Evolutionary conservation across 2,888 invertebrate species (phyloP).

Genomic region (Eustalomyia histrio): DNA sequence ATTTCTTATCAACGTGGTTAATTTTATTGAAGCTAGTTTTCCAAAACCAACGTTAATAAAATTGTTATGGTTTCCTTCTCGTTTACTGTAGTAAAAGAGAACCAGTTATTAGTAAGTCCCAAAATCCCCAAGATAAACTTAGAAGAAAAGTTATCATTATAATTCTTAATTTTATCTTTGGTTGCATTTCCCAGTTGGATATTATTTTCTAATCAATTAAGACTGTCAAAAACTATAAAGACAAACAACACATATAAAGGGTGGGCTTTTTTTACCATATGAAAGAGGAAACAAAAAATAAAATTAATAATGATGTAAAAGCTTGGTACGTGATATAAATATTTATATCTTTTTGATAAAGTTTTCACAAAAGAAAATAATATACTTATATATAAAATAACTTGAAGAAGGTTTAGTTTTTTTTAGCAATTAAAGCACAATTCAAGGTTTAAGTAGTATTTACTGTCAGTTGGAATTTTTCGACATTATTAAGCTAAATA

Average conservation of each 20-base stretch:
- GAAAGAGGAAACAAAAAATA: background rate
- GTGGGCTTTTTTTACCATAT: background rate
- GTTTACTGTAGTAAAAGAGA: no score
- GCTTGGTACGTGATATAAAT: background rate
- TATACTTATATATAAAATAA: no score
- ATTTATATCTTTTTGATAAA: background rate
- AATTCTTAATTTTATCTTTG: background rate
- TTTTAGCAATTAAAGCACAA: no score
- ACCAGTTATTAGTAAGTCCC: background rate
- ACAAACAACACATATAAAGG: slow-evolving; percentile 3
- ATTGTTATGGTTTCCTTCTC: no score
- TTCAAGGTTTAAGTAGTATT: background rate
- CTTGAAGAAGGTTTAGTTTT: no score
- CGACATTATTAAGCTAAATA: background rate
- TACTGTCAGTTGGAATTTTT: background rate
- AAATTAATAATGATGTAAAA: background rate
- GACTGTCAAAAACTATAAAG: slow-evolving; percentile 47
- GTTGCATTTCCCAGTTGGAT: slow-evolving; percentile 16
- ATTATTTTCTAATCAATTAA: slow-evolving; percentile 63
- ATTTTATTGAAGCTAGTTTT: no score
- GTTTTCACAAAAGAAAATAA: no score
- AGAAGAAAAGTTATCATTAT: background rate
- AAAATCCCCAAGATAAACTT: background rate
- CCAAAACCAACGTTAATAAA: no score
- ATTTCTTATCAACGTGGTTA: no score